These are phyloP conservation scores for Ceyx erithaca DNA, from an alignment of 2,797 vertebrate genomes.

Conservation along the genomic window DNA sequence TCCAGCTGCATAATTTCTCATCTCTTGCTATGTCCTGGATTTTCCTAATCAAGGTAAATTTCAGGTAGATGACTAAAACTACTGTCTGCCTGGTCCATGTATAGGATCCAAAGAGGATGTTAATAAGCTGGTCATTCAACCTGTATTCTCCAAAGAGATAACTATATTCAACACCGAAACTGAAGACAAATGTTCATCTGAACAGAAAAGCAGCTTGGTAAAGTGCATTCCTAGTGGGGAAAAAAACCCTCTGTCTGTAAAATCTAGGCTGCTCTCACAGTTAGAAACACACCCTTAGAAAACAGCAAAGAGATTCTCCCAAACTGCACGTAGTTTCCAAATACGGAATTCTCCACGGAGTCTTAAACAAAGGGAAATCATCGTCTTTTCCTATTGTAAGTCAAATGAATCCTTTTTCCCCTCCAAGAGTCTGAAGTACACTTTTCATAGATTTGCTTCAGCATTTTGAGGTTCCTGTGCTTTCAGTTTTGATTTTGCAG, in stretches of 20 bases:
- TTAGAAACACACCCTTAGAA: constrained; percentile 36
- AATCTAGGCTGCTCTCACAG: constrained; percentile 10
- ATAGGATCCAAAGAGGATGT: neutral
- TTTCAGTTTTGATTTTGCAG: constrained; percentile 31
- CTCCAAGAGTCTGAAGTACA: neutral
- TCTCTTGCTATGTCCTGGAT: neutral
- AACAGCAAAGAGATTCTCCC: constrained; percentile 35
- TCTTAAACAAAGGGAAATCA: constrained; percentile 33
- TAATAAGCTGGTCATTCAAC: neutral
- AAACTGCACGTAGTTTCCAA: constrained; percentile 13
- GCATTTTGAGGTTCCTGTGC: neutral
- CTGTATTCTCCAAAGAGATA: neutral
- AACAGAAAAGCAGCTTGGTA: neutral
- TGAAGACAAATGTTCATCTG: neutral
- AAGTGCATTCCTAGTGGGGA: neutral
- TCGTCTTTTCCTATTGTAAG: constrained; percentile 2
- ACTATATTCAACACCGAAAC: neutral
- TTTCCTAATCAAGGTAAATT: neutral
- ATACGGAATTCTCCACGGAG: neutral
- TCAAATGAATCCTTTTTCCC: neutral
- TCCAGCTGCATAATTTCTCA: neutral
- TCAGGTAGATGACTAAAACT: neutral
- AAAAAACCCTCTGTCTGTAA: constrained; percentile 23
- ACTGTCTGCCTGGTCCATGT: neutral
- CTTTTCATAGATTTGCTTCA: neutral